Percentiles rank a stretch among this genome's conserved stretches.
phyloP scores from a whole-genome alignment of 2,113 vertebrate species.

The Ovibos moschatus region DNA sequence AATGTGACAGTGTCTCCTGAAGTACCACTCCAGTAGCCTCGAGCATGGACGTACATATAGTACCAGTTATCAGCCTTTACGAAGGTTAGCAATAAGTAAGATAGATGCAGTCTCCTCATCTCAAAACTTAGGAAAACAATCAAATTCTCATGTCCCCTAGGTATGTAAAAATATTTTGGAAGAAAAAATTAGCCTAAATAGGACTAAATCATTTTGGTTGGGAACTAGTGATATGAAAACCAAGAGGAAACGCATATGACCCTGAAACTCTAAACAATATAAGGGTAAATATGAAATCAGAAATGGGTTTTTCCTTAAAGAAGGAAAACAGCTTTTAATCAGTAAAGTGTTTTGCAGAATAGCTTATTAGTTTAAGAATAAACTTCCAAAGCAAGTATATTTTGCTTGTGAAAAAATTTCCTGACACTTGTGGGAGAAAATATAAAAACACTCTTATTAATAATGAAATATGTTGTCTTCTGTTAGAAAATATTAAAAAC shows the following conservation, averaged over 20 bases:
- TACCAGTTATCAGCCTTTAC: not conserved
- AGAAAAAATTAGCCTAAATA: not conserved
- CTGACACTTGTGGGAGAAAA: not conserved
- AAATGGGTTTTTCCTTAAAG: constrained; percentile 3
- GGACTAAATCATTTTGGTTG: not conserved
- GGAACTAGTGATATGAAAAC: not conserved
- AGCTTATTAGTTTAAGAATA: constrained; percentile 17
- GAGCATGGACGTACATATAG: not conserved
- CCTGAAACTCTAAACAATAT: not conserved
- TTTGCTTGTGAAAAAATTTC: constrained; percentile 14
- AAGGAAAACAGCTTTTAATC: constrained; percentile 29
- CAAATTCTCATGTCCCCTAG: not conserved
- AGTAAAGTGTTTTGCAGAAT: not conserved
- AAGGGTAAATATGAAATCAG: not conserved
- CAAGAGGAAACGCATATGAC: not conserved
- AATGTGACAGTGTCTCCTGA: not conserved
- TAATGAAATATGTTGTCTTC: constrained; percentile 8
- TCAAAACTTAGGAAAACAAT: constrained; percentile 19
- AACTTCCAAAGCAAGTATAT: constrained; percentile 7
- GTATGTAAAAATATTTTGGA: not conserved
- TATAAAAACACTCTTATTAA: not conserved
- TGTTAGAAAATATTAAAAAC: not conserved
- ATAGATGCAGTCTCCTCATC: not conserved
- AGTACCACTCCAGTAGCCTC: not conserved
- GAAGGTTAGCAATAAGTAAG: not conserved